These are phyloP conservation scores for Euphonia xanthogaster DNA, from an alignment of 2,797 vertebrate genomes.

Conservation along the genomic window DNA sequence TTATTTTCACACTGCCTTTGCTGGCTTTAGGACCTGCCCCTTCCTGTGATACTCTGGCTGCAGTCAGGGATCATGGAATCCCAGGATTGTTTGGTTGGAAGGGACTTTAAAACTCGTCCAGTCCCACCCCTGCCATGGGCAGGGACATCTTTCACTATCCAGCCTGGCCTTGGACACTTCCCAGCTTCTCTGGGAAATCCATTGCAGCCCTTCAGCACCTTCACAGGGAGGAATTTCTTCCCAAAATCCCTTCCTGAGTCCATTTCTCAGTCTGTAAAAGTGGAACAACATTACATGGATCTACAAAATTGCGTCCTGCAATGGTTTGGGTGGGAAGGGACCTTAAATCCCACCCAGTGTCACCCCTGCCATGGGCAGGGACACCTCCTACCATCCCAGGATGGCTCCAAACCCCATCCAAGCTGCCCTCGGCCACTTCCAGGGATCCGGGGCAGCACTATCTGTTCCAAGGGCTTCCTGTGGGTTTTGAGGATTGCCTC, in stretches of 20 bases:
- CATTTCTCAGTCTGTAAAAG: background rate
- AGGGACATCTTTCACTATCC: background rate
- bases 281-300: background rate
- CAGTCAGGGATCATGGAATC: background rate
- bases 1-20: background rate
- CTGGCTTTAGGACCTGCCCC: background rate
- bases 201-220: background rate
- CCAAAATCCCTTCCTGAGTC: background rate
- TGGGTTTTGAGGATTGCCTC: background rate
- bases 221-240: background rate
- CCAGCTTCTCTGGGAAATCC: background rate
- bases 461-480: fast-evolving
- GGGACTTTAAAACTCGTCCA: background rate
- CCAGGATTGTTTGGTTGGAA: background rate
- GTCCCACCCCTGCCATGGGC: background rate
- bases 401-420: background rate
- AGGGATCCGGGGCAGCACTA: fast-evolving
- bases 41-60: background rate
- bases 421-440: fast-evolving
- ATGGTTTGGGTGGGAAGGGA: background rate
- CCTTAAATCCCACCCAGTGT: background rate
- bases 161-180: background rate
- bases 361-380: background rate
- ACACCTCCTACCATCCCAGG: background rate
- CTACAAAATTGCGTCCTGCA: background rate